These are phyloP conservation scores for Acrossocheilus fasciatus DNA, from an alignment of 2,797 vertebrate species.

Conservation along the genomic window DNA sequence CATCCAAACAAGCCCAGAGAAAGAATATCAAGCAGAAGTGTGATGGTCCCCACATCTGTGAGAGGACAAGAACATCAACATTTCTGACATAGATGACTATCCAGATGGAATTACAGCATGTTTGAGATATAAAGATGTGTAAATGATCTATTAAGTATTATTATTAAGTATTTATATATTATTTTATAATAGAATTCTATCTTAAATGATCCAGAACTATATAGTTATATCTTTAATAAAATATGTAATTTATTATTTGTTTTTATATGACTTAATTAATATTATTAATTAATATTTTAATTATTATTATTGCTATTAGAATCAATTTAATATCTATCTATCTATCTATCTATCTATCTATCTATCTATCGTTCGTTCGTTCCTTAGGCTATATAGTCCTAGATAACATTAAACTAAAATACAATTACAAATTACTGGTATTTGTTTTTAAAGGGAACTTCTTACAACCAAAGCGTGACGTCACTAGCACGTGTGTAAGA, in stretches of 20 bases:
- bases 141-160: background rate
- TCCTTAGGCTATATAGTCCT: background rate
- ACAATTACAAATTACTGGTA: background rate
- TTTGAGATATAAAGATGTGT: background rate
- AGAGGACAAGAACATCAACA: background rate
- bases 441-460: background rate
- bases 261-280: background rate
- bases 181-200: background rate
- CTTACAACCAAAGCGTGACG: background rate
- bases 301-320: background rate
- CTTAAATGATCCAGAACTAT: background rate
- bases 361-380: too few species aligned
- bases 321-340: background rate
- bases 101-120: background rate
- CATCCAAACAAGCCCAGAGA: constrained; percentile 79
- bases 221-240: too few species aligned
- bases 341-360: too few species aligned
- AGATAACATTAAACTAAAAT: background rate
- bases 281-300: background rate
- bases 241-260: too few species aligned
- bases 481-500: constrained; percentile 28
- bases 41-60: constrained; percentile 81
- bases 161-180: background rate
- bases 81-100: background rate
- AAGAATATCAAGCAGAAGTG: constrained; percentile 66